Conservation (phyloP, 2,113 vertebrate species). For the Cephalopterus ornatus region DNA sequence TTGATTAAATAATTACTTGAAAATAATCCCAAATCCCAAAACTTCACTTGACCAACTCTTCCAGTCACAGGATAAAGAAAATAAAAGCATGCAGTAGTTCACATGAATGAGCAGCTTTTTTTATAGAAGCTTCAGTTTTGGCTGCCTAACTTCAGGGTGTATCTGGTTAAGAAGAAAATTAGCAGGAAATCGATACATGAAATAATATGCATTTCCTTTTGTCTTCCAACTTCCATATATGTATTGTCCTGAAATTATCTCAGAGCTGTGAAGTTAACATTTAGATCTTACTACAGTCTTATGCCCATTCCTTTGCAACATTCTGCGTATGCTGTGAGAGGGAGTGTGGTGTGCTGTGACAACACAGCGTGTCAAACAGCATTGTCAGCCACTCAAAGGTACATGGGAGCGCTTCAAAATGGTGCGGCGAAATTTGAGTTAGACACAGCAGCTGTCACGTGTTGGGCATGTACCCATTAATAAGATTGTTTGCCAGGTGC, state of each 20-base stretch:
- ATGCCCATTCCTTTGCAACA: background rate
- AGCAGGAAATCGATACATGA: background rate
- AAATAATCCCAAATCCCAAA: conserved; percentile 4
- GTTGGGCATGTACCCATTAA: rapidly evolving
- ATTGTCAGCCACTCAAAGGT: background rate
- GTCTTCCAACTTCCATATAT: background rate
- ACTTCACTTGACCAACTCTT: background rate
- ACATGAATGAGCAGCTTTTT: background rate
- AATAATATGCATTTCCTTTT: background rate
- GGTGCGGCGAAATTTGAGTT: background rate
- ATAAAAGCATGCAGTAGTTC: conserved; percentile 37
- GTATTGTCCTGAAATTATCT: background rate
- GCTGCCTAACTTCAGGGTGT: background rate
- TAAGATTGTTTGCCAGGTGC: background rate
- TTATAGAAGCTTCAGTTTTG: background rate
- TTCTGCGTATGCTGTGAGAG: background rate
- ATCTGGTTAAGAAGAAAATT: background rate
- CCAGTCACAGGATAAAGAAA: conserved; percentile 3
- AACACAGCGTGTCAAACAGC: rapidly evolving
- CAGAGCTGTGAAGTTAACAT: background rate
- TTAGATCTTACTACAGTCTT: background rate
- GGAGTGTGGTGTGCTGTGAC: background rate
- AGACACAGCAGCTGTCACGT: background rate
- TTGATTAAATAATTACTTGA: background rate
- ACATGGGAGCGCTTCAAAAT: background rate